These are phyloP conservation scores for Parotia lawesii DNA, from an alignment of 2,113 vertebrate genomes.

Conservation along the genomic window DNA sequence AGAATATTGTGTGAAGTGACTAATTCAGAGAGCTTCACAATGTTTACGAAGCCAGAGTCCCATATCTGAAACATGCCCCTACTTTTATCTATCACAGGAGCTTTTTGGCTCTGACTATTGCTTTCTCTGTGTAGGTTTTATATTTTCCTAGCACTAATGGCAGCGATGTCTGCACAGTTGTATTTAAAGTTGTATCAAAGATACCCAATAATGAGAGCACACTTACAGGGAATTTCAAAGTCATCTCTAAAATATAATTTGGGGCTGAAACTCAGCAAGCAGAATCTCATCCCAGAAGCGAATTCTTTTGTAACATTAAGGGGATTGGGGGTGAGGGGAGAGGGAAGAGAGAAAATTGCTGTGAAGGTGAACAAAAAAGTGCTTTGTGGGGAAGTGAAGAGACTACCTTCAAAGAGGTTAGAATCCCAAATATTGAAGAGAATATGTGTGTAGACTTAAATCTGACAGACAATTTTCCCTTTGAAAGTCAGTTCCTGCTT, in stretches of 20 bases:
- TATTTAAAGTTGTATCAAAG: conserved; percentile 53
- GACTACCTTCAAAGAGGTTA: conserved; percentile 52
- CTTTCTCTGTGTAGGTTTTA: conserved; percentile 19
- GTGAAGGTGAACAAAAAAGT: conserved; percentile 53
- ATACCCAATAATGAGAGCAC: conserved; percentile 38
- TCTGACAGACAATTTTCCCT: conserved; percentile 14
- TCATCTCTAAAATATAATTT: conserved; percentile 54
- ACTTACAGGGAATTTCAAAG: conserved; percentile 53
- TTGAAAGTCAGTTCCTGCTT: conserved; percentile 42
- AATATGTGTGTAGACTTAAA: conserved; percentile 19
- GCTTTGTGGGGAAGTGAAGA: conserved; percentile 54
- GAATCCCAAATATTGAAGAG: conserved; percentile 46
- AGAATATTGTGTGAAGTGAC: conserved; percentile 17
- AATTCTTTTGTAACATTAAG: conserved; percentile 50
- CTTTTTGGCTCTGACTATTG: not conserved
- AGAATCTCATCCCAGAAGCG: conserved; percentile 49
- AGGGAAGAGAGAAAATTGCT: conserved; percentile 50
- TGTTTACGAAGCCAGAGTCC: not conserved
- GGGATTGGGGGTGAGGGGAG: not conserved
- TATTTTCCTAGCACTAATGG: conserved; percentile 22
- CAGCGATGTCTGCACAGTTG: not conserved
- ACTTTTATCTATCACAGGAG: not conserved
- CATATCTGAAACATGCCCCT: not conserved
- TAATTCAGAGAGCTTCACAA: conserved; percentile 25
- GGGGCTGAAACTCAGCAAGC: conserved; percentile 49